Evolutionary conservation across 1,140 invertebrate genomes (phyloP).

Genomic region (Brachystomella parvula): DNA sequence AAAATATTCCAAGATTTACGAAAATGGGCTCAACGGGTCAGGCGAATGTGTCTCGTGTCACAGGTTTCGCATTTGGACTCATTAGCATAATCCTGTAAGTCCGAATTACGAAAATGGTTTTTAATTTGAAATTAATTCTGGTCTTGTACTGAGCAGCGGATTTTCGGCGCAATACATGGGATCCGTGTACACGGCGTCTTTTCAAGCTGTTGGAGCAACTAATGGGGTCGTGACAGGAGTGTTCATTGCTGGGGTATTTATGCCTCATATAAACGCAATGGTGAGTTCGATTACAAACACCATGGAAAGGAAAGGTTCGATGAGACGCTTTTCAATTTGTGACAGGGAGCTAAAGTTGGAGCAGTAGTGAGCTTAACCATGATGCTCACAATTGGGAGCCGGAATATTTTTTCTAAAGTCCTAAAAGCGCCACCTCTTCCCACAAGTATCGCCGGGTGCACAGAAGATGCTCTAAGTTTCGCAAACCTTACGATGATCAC

Average conservation of each 20-base stretch:
- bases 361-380: conserved; percentile 16
- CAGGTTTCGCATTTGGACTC: background rate
- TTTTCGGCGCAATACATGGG: conserved; percentile 37
- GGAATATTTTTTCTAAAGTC: conserved; percentile 1
- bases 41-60: conserved; percentile 24
- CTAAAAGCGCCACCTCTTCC: conserved; percentile 15
- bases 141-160: too few species aligned
- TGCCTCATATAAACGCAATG: conserved; percentile 34
- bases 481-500: background rate
- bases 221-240: conserved; percentile 24
- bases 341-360: conserved; percentile 28
- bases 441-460: conserved; percentile 15
- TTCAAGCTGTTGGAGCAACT: conserved; percentile 43
- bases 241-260: conserved; percentile 32
- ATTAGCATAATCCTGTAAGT: conserved; percentile 8
- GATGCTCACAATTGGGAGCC: conserved; percentile 24
- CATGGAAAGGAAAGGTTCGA: background rate
- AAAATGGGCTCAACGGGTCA: conserved; percentile 40
- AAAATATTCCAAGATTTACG: conserved; percentile 38
- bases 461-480: background rate
- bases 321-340: background rate
- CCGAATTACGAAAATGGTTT: conserved; percentile 31
- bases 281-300: conserved; percentile 15
- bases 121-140: too few species aligned
- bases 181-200: conserved; percentile 41